A percentile compares a stretch with the other conserved stretches of the same genome.
Conservation (phyloP, 2,113 vertebrate genomes). For the Uria lomvia region DNA sequence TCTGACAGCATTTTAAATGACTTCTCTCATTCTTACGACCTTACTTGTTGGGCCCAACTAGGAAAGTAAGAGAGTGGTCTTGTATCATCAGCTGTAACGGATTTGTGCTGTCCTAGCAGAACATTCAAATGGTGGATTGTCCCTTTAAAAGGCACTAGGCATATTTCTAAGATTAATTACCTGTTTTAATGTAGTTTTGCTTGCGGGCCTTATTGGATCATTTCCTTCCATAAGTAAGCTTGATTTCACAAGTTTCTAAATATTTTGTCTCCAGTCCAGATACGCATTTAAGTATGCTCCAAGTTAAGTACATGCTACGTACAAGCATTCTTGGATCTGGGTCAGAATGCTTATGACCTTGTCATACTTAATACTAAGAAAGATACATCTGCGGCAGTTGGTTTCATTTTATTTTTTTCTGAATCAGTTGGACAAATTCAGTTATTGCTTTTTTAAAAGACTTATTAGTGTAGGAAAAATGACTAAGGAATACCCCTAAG, state of each 20-base stretch:
- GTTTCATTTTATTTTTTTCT: background rate
- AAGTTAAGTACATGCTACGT: background rate
- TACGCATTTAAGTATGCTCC: background rate
- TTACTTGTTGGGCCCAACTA: background rate
- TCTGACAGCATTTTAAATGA: background rate
- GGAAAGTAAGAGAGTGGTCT: background rate
- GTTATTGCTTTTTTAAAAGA: background rate
- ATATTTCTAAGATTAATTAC: background rate
- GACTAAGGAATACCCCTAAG: background rate
- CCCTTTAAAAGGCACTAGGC: background rate
- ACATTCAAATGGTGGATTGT: background rate
- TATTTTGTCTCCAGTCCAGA: background rate
- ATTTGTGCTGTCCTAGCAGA: background rate
- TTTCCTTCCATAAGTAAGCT: background rate
- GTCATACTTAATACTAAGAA: background rate
- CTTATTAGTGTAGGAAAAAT: background rate
- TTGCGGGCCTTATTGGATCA: background rate
- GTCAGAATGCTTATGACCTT: conserved; percentile 19
- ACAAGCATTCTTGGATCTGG: background rate
- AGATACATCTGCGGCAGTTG: background rate
- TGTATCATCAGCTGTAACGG: background rate
- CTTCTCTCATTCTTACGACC: background rate
- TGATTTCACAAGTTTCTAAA: background rate
- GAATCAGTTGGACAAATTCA: background rate
- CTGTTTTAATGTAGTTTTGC: background rate